Evolutionary conservation across 2,888 invertebrate species (phyloP), one percentile per base, ranked within the genome.

Genomic region (Hoplodrina ambigua): DNA sequence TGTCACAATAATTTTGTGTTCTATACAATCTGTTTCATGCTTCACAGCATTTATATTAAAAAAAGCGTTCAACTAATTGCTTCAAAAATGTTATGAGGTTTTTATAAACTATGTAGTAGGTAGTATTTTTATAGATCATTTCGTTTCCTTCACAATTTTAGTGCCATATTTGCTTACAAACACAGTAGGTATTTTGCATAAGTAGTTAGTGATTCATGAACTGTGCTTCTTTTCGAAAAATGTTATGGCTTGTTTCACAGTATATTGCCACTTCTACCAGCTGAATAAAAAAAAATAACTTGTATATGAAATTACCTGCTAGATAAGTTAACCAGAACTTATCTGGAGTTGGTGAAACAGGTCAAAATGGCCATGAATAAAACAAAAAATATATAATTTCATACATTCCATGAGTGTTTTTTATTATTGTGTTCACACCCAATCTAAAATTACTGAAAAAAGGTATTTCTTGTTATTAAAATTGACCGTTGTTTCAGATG

Each of bases 401-500:
- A 59, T 58, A 19, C 20, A 59, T 13, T 4, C 44, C 33, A 44
- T 59, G 54, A 55, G 58, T 75, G 46, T 76, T 58, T 58, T 25
- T 66, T 4, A 33, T n/a, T 20, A 15, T 25, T 57, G 33, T 57
- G 30, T 57, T 17, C 10, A 57, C n/a, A 44, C 17, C 50, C 7
- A 59, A 54, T 13, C 41, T 33, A 10, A 15, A 19, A 30, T 37
- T 2, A 50, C n/a, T 6, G 4, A 0, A 10, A 5, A 13, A 15
- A 4, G 15, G 8, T 20, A 1, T 53, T 58, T 58, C 1, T 56
- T 53, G 25, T 17, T n/a, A 20, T 15, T 68, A 30, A 58, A 50
- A 10, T n/a, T 3, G 0, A 17, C 3, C 7, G 15, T 95, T 94
- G 93, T 97, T 97, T 80, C 97, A 98, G 98, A 98, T 96, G 98